phyloP scores from a whole-genome alignment of 2,888 invertebrate species.

The Eristalinus sepulchralis region DNA sequence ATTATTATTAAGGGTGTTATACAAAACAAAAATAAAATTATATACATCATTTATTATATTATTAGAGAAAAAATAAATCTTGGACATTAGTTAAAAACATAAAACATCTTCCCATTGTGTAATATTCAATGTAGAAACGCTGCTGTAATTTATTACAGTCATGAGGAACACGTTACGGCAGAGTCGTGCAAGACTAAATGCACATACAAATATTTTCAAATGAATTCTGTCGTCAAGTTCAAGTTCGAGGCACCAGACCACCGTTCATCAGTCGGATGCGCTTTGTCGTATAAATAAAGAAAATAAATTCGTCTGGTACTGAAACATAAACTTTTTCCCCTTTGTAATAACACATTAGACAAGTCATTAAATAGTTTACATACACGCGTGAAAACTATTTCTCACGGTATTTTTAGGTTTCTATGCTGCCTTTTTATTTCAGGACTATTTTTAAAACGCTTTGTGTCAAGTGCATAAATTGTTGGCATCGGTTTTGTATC shows the following conservation, averaged over 20 bases:
- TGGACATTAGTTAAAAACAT: conserved; percentile 46
- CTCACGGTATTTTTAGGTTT: conserved; percentile 58
- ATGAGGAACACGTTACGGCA: not conserved
- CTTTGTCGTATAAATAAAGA: conserved; percentile 53
- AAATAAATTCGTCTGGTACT: conserved; percentile 47
- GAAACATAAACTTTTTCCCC: conserved; percentile 23
- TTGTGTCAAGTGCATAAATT: conserved; percentile 61
- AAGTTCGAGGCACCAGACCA: conserved; percentile 76
- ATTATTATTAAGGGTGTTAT: conserved; percentile 53
- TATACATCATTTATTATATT: conserved; percentile 47
- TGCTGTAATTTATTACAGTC: not conserved
- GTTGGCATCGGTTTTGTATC: conserved; percentile 59
- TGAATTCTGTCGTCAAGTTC: conserved; percentile 75
- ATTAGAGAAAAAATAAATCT: conserved; percentile 55
- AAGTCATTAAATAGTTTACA: conserved; percentile 65
- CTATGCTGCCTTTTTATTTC: conserved; percentile 20
- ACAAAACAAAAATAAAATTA: conserved; percentile 42
- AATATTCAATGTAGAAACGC: conserved; percentile 27
- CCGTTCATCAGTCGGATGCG: conserved; percentile 41
- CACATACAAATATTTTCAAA: conserved; percentile 24
- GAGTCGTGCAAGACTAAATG: not conserved
- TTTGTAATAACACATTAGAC: conserved; percentile 47
- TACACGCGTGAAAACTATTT: conserved; percentile 58
- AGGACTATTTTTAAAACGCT: conserved; percentile 34
- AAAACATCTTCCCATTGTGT: conserved; percentile 26